phyloP scores from a whole-genome alignment of 30 jellyfish, hydroid and myxozoan genomes.

The Aurelia sp. region DNA sequence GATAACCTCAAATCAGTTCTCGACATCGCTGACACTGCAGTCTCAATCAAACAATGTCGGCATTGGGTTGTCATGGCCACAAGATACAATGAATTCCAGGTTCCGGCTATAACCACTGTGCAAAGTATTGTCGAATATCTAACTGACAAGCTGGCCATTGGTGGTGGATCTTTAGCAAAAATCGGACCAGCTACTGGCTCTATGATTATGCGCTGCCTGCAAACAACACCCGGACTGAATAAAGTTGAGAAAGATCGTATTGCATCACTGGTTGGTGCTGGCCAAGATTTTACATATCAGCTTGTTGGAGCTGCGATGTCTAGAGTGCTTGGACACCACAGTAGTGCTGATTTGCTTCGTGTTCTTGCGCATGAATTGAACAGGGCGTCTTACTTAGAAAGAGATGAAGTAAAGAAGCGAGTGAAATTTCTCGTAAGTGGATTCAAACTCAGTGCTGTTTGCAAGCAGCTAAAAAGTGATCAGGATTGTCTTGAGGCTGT shows the following conservation, averaged over 20 bases:
- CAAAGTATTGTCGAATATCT: slow-evolving; percentile 47
- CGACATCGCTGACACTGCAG: slow-evolving; percentile 76
- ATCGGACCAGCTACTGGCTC: slow-evolving; percentile 73
- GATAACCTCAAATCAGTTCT: slow-evolving; percentile 70
- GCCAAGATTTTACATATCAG: slow-evolving; percentile 64
- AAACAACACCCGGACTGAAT: slow-evolving; percentile 23
- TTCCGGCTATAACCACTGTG: slow-evolving; percentile 27
- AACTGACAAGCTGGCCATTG: slow-evolving; percentile 68
- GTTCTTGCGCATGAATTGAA: slow-evolving; percentile 68
- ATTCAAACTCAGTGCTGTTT: slow-evolving; percentile 58
- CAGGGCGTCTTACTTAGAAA: slow-evolving; percentile 56
- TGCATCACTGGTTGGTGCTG: slow-evolving; percentile 60
- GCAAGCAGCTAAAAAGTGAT: slow-evolving; percentile 57
- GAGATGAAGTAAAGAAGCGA: slow-evolving; percentile 68
- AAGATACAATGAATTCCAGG: slow-evolving; percentile 63
- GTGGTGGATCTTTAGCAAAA: slow-evolving; percentile 66
- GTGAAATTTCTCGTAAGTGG: slow-evolving; percentile 75
- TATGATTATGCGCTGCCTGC: slow-evolving; percentile 50
- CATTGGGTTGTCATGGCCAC: slow-evolving; percentile 86
- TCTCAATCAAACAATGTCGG: slow-evolving; percentile 57
- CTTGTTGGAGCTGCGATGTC: slow-evolving; percentile 68
- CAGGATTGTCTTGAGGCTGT: slow-evolving; percentile 75
- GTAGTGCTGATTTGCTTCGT: slow-evolving; percentile 74
- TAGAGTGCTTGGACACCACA: slow-evolving; percentile 65
- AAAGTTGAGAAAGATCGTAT: slow-evolving; percentile 59